Base-by-base conservation (phyloP, 1,140 invertebrate genomes). In the Galendromus occidentalis region DNA sequence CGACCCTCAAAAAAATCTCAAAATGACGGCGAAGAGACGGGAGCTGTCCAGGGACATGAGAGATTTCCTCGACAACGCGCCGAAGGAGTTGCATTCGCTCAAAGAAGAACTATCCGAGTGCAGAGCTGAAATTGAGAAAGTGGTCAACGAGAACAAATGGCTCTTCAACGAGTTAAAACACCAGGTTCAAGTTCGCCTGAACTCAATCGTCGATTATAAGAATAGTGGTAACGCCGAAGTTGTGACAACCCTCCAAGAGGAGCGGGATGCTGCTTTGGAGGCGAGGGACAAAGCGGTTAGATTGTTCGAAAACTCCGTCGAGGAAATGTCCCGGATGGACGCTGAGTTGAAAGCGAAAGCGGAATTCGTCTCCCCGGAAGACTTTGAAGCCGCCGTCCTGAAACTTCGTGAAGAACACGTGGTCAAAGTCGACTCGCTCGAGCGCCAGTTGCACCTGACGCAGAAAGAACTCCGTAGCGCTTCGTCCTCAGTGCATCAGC, bases 331-430 rank as follows among this genome's bases (percentile, higher is more conserved):
- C 25, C 51, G 51, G 9, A 25, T 59, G 14, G 51, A 59, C 51
- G 33, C 33, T 17, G 51, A 17, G 14, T 25, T 59, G 22, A 59
- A 59, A 25, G 22, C 25, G 9, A 18, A 9, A 22, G 51, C 51
- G 22, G 51, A 59, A 17, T 59, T 29, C 20, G 33, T 59, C 2
- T 59, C 51, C 2, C 51, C 51, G 2, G 51, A 59, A 17, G 51
- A 59, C 25, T 59, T 59, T 22, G 51, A 59, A 22, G 51, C 51
- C 14, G 51, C 51, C 51, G 51, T 59, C 17, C 51, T 59, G 17
- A 59, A 59, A 25, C 51, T 59, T 2, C 25, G 33, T 17, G 51
- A 59, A 9, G 51, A 59, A 59, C 51, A 59, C 9, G 25, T 59
- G 1, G 14, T 25, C 1, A n/a, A 25, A 25, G 51, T 59, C 14